A percentile compares a stretch with the other conserved stretches of the same genome.
Conservation (phyloP, 2,113 vertebrate species). For the Colaptes auratus region DNA sequence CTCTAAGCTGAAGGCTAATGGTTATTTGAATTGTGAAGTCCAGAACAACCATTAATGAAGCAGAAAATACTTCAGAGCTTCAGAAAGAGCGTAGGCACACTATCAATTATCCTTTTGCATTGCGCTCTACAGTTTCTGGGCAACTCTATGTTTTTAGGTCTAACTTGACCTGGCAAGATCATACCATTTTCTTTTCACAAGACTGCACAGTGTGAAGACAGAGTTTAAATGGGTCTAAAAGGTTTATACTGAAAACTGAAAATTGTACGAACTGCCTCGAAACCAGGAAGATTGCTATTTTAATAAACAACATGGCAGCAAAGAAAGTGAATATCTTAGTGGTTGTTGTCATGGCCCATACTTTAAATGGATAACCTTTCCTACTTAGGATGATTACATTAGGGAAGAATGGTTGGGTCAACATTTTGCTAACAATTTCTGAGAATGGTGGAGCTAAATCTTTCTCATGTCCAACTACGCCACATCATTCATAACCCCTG, state of each 20-base stretch:
- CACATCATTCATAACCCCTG: background rate
- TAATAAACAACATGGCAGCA: background rate
- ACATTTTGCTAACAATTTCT: background rate
- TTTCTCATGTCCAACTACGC: background rate
- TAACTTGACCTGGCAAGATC: background rate
- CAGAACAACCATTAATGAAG: background rate
- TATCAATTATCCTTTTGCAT: background rate
- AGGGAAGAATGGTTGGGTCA: background rate
- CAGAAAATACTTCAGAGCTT: background rate
- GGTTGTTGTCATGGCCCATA: accelerated
- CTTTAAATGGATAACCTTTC: background rate
- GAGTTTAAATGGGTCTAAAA: background rate
- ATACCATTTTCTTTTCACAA: background rate
- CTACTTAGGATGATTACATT: background rate
- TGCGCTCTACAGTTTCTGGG: background rate
- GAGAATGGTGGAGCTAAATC: background rate
- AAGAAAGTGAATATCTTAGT: background rate
- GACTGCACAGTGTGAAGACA: background rate
- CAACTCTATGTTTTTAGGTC: background rate
- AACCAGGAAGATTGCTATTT: background rate
- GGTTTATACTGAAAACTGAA: background rate
- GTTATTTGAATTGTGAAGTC: background rate
- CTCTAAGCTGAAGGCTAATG: background rate
- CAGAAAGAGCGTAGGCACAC: background rate
- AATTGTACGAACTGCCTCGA: background rate